These are phyloP conservation scores for Ormyrus rosae DNA, from an alignment of 2,888 invertebrate species.

Conservation along the genomic window DNA sequence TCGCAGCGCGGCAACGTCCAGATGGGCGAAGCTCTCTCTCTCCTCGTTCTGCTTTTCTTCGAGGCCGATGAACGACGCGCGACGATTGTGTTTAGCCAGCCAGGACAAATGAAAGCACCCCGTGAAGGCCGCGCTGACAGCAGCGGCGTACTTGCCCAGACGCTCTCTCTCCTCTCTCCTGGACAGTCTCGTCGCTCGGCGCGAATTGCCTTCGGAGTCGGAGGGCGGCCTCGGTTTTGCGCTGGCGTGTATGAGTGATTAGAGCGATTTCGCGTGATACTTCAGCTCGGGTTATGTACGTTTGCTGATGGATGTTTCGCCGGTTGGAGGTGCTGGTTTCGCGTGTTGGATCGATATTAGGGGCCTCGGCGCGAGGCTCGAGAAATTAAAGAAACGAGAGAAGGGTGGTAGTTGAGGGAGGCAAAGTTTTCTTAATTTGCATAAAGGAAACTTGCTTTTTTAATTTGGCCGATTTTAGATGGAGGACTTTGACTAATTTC, in stretches of 20 bases:
- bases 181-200: constrained; percentile 4
- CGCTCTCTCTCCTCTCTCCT: background rate
- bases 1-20: background rate
- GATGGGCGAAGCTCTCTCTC: background rate
- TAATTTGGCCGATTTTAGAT: background rate
- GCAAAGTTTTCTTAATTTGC: no score
- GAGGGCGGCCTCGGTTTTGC: background rate
- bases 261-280: constrained; percentile 24
- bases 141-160: background rate
- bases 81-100: constrained; percentile 4
- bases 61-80: background rate
- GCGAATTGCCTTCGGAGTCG: background rate
- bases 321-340: background rate
- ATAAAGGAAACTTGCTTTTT: no score
- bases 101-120: constrained; percentile 18
- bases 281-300: background rate
- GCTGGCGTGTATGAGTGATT: constrained; percentile 14
- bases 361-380: background rate
- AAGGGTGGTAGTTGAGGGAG: no score
- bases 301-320: constrained; percentile 6
- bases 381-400: background rate
- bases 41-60: constrained; percentile 1
- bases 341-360: background rate
- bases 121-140: background rate
- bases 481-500: constrained; percentile 11